These are phyloP conservation scores for Pseudomugil tenellus DNA, from an alignment of 2,797 vertebrate genomes.

Conservation along the genomic window DNA sequence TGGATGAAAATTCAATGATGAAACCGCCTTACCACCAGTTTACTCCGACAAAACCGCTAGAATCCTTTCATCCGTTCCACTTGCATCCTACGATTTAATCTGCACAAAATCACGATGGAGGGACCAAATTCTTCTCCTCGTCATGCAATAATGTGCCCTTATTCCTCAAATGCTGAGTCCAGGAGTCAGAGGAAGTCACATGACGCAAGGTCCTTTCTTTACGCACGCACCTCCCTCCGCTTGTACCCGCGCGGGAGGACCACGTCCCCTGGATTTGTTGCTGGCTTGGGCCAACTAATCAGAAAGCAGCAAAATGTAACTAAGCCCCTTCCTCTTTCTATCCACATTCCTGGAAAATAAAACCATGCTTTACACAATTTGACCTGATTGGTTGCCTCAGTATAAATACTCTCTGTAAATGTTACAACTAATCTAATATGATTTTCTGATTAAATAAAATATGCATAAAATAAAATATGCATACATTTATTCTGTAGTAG, in stretches of 20 bases:
- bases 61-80: constrained; percentile 45
- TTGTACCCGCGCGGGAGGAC: constrained; percentile 42
- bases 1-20: constrained; percentile 49
- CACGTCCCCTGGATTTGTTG: constrained; percentile 54
- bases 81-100: constrained; percentile 60
- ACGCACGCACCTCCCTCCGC: constrained; percentile 30
- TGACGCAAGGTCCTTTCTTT: constrained; percentile 71
- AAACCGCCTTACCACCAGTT: constrained; percentile 64
- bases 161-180: constrained; percentile 51
- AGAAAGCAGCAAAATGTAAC: constrained; percentile 23
- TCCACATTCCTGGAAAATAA: constrained; percentile 65
- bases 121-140: not conserved
- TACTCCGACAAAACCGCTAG: constrained; percentile 47
- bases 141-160: constrained; percentile 36
- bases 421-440: too few species aligned
- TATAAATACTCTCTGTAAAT: not conserved
- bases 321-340: constrained; percentile 38
- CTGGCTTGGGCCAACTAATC: constrained; percentile 61
- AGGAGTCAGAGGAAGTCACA: constrained; percentile 71
- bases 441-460: too few species aligned
- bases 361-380: not conserved
- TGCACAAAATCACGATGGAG: constrained; percentile 17
- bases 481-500: too few species aligned
- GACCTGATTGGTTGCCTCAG: constrained; percentile 36
- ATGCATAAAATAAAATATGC: too few species aligned